These are phyloP conservation scores for Stomorhina lunata DNA, from an alignment of 2,888 invertebrate species.

Conservation along the genomic window DNA sequence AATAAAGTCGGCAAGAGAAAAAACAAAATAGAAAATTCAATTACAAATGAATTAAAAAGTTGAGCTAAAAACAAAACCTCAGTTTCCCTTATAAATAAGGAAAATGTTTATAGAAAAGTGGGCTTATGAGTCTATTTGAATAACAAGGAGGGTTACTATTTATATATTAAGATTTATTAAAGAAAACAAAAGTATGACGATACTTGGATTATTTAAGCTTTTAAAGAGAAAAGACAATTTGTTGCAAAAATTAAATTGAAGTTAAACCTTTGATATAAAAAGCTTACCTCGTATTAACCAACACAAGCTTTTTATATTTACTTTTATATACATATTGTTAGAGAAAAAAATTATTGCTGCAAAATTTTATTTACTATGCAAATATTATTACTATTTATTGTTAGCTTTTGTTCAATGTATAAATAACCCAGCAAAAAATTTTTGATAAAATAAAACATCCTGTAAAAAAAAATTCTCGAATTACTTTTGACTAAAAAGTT, in stretches of 20 bases:
- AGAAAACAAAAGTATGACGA: no score
- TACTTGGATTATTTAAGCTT: no score
- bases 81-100: background rate
- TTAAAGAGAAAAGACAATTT: no score
- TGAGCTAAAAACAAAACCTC: background rate
- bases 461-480: no score
- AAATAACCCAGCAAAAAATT: no score
- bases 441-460: no score
- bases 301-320: background rate
- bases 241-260: no score
- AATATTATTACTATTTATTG: constrained; percentile 48
- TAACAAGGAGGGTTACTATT: no score
- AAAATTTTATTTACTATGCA: constrained; percentile 47
- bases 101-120: background rate
- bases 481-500: no score
- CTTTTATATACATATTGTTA: background rate
- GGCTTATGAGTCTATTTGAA: background rate
- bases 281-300: no score
- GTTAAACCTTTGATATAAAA: no score
- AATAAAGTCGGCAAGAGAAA: background rate
- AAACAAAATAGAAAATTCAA: constrained; percentile 6
- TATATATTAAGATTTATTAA: no score
- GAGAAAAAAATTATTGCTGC: constrained; percentile 1
- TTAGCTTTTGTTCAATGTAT: constrained; percentile 38
- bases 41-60: background rate